Evolutionary conservation across 2,888 invertebrate genomes (phyloP), one percentile per base, ranked within the genome.

Genomic region (Plagiodera versicolora): DNA sequence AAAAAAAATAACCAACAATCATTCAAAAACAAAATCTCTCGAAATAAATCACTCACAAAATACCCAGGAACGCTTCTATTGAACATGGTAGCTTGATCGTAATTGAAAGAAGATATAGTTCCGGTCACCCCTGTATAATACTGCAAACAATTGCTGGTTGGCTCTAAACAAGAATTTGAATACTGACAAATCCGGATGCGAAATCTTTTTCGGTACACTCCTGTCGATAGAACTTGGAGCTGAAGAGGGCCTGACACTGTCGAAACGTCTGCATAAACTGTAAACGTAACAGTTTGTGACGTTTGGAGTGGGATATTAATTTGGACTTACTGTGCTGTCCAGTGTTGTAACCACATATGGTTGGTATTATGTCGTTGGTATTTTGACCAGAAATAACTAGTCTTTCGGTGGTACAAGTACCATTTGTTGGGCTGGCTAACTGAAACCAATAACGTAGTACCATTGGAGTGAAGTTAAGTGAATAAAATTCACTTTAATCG

Each of bases 221-320:
- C 81, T 48, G 82, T 82, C 0, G 87, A 85, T 71, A 89, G 83
- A 4, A 91, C 83, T 10, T 88, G 85, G 2, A 92, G 67, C 74
- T 84, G 85, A 28, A 91, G 79, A 11, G 89, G 89, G 0, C 89
- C 89, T 0, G 80, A 76, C 0, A 85, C 79, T 56, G 84, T 83
- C 3, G 85, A 85, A 11, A 90, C 88, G 77, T 91, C 89, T 11
- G 91, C 81, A 72, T 90, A 91, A 59, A 90, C 91, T 91, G 75
- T 11, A 71, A 71, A 52, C 45, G 19, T n/a, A n/a, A n/a, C n/a
- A n/a, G n/a, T n/a, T n/a, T n/a, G n/a, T n/a, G n/a, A n/a, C 24
- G 4, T 5, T 24, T 24, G 24, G 6, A 24, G 6, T 24, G 24
- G 24, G 24, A 24, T 5, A 6, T 24, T 24, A 3, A 24, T 6